These are phyloP conservation scores for Molossus molossus DNA, from an alignment of 2,797 vertebrate species.

Conservation along the genomic window DNA sequence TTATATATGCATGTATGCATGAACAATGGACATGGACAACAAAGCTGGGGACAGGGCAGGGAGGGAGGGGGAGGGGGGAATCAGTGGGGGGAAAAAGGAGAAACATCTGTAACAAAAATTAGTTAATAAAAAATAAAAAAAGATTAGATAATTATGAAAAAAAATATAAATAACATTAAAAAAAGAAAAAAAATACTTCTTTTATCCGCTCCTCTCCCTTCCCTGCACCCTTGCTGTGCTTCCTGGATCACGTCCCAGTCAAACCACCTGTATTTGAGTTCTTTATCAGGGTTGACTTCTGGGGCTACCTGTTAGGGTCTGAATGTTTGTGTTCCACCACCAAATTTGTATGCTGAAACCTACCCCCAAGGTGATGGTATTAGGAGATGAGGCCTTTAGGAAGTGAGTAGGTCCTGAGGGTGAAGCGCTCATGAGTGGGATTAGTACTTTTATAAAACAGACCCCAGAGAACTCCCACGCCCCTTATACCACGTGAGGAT, in stretches of 20 bases:
- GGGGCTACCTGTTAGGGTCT: neutral
- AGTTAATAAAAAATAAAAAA: no score
- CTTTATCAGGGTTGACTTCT: constrained; percentile 19
- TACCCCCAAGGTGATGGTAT: neutral
- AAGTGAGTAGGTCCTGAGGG: neutral
- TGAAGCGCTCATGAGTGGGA: neutral
- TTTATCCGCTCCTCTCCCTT: neutral
- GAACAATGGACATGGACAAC: no score
- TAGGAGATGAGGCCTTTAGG: neutral
- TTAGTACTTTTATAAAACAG: neutral
- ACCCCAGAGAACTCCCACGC: neutral
- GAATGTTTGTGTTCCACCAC: neutral
- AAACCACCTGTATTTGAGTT: neutral
- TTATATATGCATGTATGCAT: no score
- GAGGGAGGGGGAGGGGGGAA: no score
- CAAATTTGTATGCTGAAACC: neutral
- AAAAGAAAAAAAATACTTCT: neutral
- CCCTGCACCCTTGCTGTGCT: neutral
- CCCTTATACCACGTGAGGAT: neutral
- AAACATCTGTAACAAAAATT: no score
- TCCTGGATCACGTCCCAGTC: neutral
- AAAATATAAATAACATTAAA: no score
- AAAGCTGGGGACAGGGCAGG: no score
- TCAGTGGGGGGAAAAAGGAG: no score
- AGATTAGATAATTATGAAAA: no score